Conservation (phyloP, 2,888 invertebrate genomes). For the Tuberolachnus salignus region DNA sequence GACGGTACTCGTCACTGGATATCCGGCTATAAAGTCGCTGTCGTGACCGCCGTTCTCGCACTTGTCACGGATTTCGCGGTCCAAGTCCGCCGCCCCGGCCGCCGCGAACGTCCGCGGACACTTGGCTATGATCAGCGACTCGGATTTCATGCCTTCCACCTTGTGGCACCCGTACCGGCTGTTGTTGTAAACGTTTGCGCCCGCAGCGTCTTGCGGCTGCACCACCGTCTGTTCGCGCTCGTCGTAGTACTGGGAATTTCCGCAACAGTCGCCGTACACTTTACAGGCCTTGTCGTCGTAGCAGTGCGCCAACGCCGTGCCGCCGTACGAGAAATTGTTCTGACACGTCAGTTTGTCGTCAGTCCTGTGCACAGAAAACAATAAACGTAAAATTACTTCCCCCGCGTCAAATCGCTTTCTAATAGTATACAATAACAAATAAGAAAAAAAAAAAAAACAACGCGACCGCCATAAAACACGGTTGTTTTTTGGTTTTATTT, state of each 20-base stretch:
- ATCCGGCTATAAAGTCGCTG: conserved; percentile 57
- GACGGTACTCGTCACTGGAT: conserved; percentile 59
- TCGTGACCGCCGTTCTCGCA: conserved; percentile 61
- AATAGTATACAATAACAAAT: too few relatives aligned
- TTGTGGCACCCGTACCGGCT: conserved; percentile 62
- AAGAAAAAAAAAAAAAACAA: too few relatives aligned
- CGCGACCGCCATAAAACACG: too few relatives aligned
- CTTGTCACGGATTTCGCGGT: conserved; percentile 56
- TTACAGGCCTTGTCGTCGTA: conserved; percentile 63
- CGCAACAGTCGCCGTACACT: conserved; percentile 64
- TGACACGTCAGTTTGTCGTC: conserved; percentile 10
- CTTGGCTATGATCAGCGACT: conserved; percentile 63
- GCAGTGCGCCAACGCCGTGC: conserved; percentile 61
- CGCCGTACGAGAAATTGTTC: background rate
- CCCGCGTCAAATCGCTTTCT: background rate
- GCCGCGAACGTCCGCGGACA: conserved; percentile 61
- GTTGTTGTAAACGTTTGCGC: conserved; percentile 60
- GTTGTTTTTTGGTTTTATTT: too few relatives aligned
- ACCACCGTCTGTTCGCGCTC: conserved; percentile 60
- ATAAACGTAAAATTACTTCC: too few relatives aligned
- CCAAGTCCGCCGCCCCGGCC: too few relatives aligned
- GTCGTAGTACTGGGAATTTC: conserved; percentile 61
- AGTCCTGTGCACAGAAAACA: conserved; percentile 18
- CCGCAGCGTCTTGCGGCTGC: conserved; percentile 60
- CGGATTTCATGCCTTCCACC: conserved; percentile 62